These are phyloP conservation scores for Trinorchestia longiramus DNA, from an alignment of 1,140 invertebrate genomes.

Conservation along the genomic window DNA sequence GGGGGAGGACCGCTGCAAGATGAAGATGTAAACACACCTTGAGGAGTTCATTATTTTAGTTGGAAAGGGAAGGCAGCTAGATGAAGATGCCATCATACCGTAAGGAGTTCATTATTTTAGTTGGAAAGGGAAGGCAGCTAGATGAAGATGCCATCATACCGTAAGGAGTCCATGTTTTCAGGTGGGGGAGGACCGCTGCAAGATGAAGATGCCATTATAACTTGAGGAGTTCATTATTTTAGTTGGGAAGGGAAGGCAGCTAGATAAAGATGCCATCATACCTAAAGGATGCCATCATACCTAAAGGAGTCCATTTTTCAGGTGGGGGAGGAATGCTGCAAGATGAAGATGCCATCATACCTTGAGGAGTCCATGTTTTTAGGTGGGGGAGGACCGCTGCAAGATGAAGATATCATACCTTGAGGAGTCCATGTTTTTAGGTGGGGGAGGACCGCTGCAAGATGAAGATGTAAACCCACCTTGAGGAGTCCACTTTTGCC, in stretches of 20 bases:
- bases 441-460: too few species aligned
- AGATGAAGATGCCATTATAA: not conserved
- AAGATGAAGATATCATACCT: too few species aligned
- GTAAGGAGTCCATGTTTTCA: not conserved
- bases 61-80: not conserved
- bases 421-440: not conserved
- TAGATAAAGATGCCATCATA: not conserved
- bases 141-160: not conserved
- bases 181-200: too few species aligned
- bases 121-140: not conserved
- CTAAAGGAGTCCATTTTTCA: not conserved
- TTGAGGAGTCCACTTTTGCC: slow-evolving; percentile 88
- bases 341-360: too few species aligned
- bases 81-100: too few species aligned
- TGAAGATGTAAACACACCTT: not conserved
- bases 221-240: not conserved
- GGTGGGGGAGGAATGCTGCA: not conserved
- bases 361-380: not conserved
- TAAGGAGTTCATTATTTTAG: not conserved
- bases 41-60: not conserved
- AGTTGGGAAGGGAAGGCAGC: not conserved
- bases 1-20: too few species aligned
- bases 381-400: not conserved
- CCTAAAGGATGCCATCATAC: not conserved
- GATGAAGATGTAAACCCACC: too few species aligned